These are phyloP conservation scores for Podotricha telesiphe DNA, from an alignment of 2,888 invertebrate species.

Conservation along the genomic window DNA sequence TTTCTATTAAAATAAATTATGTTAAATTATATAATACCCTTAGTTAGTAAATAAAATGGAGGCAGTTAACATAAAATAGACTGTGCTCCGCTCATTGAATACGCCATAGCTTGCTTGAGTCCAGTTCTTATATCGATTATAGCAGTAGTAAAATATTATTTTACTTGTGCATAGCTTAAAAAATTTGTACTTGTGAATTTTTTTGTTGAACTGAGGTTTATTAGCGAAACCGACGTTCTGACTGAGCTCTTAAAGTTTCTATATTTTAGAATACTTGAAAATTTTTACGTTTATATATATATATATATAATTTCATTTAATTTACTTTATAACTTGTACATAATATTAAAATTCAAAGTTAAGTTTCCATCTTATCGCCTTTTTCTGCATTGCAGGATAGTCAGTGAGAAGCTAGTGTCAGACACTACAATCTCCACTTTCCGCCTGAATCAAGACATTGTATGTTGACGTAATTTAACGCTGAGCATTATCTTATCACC, in stretches of 20 bases:
- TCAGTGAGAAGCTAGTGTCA: too few relatives aligned
- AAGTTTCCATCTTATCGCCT: too few relatives aligned
- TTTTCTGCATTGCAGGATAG: too few relatives aligned
- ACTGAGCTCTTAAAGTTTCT: background rate
- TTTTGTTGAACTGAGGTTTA: background rate
- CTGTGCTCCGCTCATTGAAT: constrained; percentile 38
- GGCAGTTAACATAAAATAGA: constrained; percentile 40
- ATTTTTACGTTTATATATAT: background rate
- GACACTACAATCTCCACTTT: too few relatives aligned
- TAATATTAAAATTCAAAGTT: too few relatives aligned
- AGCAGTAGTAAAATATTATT: background rate
- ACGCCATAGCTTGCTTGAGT: constrained; percentile 15
- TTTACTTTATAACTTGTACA: background rate
- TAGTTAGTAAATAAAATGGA: constrained; percentile 42
- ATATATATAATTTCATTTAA: background rate
- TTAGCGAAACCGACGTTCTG: background rate
- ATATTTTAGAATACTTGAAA: background rate
- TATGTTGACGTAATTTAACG: too few relatives aligned
- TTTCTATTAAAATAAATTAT: constrained; percentile 35
- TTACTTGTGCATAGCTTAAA: background rate
- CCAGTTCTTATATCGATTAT: constrained; percentile 22
- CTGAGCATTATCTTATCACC: too few relatives aligned
- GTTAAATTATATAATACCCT: constrained; percentile 46
- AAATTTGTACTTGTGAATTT: background rate
- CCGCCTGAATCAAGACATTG: too few relatives aligned